These are phyloP conservation scores for Drosophila emarginata DNA, from an alignment of 2,888 invertebrate species.

Conservation along the genomic window DNA sequence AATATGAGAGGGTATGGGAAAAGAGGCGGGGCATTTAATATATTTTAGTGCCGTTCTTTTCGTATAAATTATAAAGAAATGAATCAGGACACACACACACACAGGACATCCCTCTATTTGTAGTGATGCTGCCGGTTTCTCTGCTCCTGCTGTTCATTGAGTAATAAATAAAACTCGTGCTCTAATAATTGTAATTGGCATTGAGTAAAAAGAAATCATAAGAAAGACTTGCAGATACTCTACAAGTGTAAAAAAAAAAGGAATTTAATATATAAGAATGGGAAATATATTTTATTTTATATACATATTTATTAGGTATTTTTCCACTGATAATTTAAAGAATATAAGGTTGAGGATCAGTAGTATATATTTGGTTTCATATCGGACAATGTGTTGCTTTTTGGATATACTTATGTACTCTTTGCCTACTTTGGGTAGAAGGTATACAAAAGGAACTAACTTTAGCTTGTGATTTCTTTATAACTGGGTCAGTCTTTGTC, in stretches of 20 bases:
- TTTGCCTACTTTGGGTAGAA: neutral
- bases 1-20: slow-evolving; percentile 16
- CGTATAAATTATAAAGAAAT: slow-evolving; percentile 69
- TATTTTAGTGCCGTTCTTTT: slow-evolving; percentile 50
- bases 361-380: no score
- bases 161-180: slow-evolving; percentile 68
- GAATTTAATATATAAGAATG: no score
- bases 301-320: no score
- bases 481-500: slow-evolving; percentile 61
- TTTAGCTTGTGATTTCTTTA: slow-evolving; percentile 51
- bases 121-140: slow-evolving; percentile 4
- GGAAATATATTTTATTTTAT: no score
- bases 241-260: neutral
- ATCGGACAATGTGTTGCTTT: no score
- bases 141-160: slow-evolving; percentile 16
- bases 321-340: no score
- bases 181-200: slow-evolving; percentile 74
- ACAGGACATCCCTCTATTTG: slow-evolving; percentile 1
- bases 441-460: slow-evolving; percentile 24
- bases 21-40: slow-evolving; percentile 48
- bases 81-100: slow-evolving; percentile 46
- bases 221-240: neutral
- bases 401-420: no score
- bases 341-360: no score
- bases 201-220: neutral